phyloP scores from a whole-genome alignment of 2,797 vertebrate species.

The Pyrocephalus nanus region DNA sequence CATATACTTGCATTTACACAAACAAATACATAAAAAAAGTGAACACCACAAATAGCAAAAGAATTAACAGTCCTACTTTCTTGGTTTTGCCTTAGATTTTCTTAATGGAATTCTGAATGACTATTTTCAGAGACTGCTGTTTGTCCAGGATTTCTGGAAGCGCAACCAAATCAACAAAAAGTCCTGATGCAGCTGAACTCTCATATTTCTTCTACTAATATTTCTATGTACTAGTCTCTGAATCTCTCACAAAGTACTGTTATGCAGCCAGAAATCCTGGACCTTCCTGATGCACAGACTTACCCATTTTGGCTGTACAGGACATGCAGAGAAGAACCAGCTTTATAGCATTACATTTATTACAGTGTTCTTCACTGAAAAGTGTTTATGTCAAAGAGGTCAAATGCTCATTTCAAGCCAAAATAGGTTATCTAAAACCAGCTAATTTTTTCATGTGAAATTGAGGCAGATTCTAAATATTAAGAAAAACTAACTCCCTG shows the following conservation, averaged over 20 bases:
- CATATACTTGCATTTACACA: neutral
- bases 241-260: neutral
- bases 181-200: neutral
- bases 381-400: neutral
- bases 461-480: neutral
- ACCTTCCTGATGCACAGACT: neutral
- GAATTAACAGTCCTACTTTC: neutral
- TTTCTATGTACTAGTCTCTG: neutral
- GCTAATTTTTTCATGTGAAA: neutral
- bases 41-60: neutral
- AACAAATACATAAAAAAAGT: neutral
- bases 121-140: neutral
- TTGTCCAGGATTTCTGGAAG: neutral
- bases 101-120: neutral
- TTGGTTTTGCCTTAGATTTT: neutral
- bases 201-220: neutral
- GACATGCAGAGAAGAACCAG: neutral
- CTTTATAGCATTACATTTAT: neutral
- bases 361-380: neutral
- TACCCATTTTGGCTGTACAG: neutral
- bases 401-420: neutral
- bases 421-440: neutral
- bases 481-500: neutral
- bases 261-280: neutral
- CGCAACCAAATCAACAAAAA: rapidly evolving